Base-by-base conservation (phyloP, 2,888 invertebrate genomes). In the Anarsia innoxiella region DNA sequence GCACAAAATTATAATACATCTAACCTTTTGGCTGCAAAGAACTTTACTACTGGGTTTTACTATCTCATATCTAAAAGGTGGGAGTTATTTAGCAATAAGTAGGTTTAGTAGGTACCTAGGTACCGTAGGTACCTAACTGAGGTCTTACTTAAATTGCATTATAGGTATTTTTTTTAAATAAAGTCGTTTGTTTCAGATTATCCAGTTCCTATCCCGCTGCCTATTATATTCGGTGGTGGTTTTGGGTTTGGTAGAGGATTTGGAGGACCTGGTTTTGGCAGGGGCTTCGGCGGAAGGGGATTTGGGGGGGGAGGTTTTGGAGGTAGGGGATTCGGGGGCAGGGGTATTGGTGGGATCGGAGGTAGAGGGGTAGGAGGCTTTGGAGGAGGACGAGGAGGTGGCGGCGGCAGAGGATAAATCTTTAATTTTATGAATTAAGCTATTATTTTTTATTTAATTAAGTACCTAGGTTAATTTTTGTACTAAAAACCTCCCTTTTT, bases 141-240 rank as follows among this genome's bases (percentile, higher is more conserved):
- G n/a, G n/a, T n/a, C n/a, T n/a, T n/a, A n/a, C n/a, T n/a, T n/a
- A n/a, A n/a, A n/a, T n/a, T n/a, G n/a, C n/a, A n/a, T n/a, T n/a
- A n/a, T n/a, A n/a, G n/a, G n/a, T n/a, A n/a, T n/a, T n/a, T n/a
- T n/a, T n/a, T n/a, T n/a, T n/a, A n/a, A n/a, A n/a, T n/a, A n/a
- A n/a, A n/a, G 19, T 8, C 19, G 4, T 5, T 19, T 19, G 4
- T 19, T 19, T 19, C 19, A 19, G 19, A 19, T 31, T n/a, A 41
- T 46, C 35, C 52, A 66, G 63, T 53, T 41, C 53, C 53, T 10
- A 55, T 56, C 23, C 63, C 56, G 3, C 26, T 56, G 4, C 68
- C 69, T 12, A 51, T 70, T 25, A 38, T 65, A 4, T 41, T 56
- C 13, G 45, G 39, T 44, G 47, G 49, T 37, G 51, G 47, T 41